Evolutionary conservation across 37 sponge, comb jelly and placozoan genomes (phyloP), one percentile per base, ranked within the genome.

Genomic region (Haliclona indistincta): DNA sequence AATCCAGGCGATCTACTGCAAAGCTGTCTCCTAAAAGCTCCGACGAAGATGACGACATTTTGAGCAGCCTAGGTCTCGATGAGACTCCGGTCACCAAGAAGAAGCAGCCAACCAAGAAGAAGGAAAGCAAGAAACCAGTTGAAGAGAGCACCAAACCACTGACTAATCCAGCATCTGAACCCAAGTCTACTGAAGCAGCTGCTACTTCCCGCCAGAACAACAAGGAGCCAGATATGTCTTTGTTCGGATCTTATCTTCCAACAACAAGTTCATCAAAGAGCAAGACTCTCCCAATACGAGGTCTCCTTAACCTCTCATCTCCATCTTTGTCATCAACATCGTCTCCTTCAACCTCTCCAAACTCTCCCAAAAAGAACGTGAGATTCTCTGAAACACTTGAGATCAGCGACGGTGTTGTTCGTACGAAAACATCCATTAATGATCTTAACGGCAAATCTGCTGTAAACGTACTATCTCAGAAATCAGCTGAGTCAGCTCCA

Each of bases 281-380:
- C n/a, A n/a, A n/a, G n/a, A n/a, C n/a, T n/a, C n/a, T n/a, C n/a
- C n/a, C n/a, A n/a, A n/a, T n/a, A n/a, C 33, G 53, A 22, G n/a
- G 56, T 26, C 4, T 6, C 56, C 2, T 3, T 23, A 55, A n/a
- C n/a, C n/a, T n/a, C n/a, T 7, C 15, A 68, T 23, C 51, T 32
- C 30, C 54, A 29, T 34, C 26, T n/a, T n/a, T n/a, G n/a, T n/a
- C 38, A 64, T 38, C 29, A 77, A 11, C 28, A 25, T 38, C 34
- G 29, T 71, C 13, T 20, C 44, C 3, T 3, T 20, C 34, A 70
- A 34, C 20, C 66, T 36, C 40, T 20, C 32, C 52, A 35, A 53
- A 63, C 60, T 70, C 84, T 13, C 66, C 47, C 33, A 83, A 89
- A 71, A 89, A 83, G 40, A 74, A 84, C 4, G 89, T 89, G 30